A percentile compares a stretch with the other conserved stretches of the same genome.
Evolutionary conservation across 1,140 invertebrate species (phyloP).

Genomic region (Macrostomum lignano): DNA sequence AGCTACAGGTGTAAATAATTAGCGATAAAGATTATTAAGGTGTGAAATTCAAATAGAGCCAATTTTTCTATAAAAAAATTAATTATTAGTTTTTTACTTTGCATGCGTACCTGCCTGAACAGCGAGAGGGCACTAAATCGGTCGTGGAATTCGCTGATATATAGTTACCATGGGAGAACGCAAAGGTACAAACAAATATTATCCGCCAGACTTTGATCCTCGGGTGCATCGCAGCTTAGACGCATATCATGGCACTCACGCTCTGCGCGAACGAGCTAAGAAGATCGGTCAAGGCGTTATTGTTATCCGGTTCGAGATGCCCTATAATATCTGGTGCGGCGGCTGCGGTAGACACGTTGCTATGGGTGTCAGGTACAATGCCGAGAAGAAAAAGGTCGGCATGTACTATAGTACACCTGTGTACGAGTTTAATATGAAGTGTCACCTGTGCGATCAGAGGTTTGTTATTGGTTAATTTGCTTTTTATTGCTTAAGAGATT

Average conservation of each 20-base stretch:
- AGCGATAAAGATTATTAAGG: no score
- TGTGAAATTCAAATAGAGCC: no score
- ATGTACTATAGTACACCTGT: constrained; percentile 94
- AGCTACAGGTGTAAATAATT: no score
- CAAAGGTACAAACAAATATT: constrained; percentile 86
- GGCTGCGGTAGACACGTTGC: constrained; percentile 92
- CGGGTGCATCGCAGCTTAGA: constrained; percentile 55
- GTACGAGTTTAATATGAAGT: constrained; percentile 96
- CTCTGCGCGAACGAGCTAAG: constrained; percentile 62
- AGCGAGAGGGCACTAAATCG: no score
- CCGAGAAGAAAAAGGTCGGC: constrained; percentile 87
- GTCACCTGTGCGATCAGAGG: constrained; percentile 81
- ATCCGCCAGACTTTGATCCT: constrained; percentile 92
- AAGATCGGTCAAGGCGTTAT: constrained; percentile 83
- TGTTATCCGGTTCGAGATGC: constrained; percentile 95
- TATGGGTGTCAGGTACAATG: constrained; percentile 92
- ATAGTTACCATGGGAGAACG: constrained; percentile 93
- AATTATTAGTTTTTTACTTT: no score
- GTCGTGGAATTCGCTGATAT: no score
- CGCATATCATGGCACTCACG: constrained; percentile 66
- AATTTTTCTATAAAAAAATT: no score
- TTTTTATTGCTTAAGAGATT: no score
- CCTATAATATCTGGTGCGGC: constrained; percentile 96
- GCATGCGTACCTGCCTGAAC: no score
- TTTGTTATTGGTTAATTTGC: no score